phyloP scores from a whole-genome alignment of 2,113 vertebrate genomes.

The Gymnobelideus leadbeateri region DNA sequence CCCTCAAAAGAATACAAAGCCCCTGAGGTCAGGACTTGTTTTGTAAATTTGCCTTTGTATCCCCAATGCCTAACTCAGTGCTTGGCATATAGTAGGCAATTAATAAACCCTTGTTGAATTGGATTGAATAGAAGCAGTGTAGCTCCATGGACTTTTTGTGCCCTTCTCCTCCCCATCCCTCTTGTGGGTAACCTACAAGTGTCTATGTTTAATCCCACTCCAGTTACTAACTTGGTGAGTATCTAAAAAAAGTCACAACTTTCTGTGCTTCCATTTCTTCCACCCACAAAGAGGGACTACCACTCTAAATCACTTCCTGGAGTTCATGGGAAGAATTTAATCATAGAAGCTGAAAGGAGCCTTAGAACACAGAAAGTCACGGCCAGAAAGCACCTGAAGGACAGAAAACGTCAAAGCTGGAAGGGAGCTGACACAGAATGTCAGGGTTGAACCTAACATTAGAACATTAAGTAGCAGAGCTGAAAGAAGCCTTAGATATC shows the following conservation, averaged over 20 bases:
- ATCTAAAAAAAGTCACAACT: accelerated
- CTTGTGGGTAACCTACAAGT: neutral
- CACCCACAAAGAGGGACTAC: too few relatives aligned
- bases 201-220: neutral
- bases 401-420: neutral
- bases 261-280: neutral
- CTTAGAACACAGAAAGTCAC: neutral
- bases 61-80: neutral
- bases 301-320: neutral
- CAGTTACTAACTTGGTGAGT: accelerated
- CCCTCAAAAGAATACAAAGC: neutral
- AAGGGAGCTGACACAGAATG: neutral
- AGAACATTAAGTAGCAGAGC: neutral
- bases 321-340: neutral
- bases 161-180: neutral
- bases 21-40: neutral
- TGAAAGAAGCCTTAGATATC: neutral
- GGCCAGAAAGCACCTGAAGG: neutral
- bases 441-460: neutral
- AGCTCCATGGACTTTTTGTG: neutral
- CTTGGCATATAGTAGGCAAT: neutral
- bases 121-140: neutral
- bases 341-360: neutral
- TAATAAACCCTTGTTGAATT: neutral
- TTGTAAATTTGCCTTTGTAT: neutral